These are phyloP conservation scores for Channa striata DNA, from an alignment of 2,797 vertebrate species.

Conservation along the genomic window DNA sequence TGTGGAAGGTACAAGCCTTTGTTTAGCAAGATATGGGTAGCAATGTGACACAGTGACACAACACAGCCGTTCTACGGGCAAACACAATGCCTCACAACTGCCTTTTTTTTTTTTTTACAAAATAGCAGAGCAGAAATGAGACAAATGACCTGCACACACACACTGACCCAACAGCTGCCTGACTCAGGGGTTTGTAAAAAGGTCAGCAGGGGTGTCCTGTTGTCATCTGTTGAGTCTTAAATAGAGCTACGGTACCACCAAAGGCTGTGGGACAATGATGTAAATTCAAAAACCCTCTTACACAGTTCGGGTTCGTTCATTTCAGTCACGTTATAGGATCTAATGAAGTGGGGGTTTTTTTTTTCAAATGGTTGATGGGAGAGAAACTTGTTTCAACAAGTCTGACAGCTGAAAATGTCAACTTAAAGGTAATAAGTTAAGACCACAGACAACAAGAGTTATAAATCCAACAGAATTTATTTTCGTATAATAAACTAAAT, in stretches of 20 bases:
- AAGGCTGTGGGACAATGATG: conserved; percentile 26
- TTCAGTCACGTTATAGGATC: too few species aligned
- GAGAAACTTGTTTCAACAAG: not conserved
- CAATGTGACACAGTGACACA: conserved; percentile 9
- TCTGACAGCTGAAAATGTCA: too few species aligned
- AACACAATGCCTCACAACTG: conserved; percentile 19
- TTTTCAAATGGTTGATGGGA: not conserved
- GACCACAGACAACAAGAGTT: conserved; percentile 19
- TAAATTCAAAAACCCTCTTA: not conserved
- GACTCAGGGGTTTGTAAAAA: conserved; percentile 69
- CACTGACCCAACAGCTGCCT: conserved; percentile 55
- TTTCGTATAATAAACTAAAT: conserved; percentile 63
- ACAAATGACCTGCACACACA: conserved; percentile 23
- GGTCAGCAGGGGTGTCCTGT: conserved; percentile 28
- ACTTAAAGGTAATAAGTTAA: not conserved
- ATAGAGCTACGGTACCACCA: conserved; percentile 9
- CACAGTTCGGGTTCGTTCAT: too few species aligned
- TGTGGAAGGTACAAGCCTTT: conserved; percentile 1
- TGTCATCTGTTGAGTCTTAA: conserved; percentile 41
- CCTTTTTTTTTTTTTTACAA: conserved; percentile 27
- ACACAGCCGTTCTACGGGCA: not conserved
- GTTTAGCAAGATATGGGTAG: conserved; percentile 20
- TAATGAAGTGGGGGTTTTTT: not conserved
- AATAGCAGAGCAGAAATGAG: conserved; percentile 21
- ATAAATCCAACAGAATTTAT: conserved; percentile 64